Evolutionary conservation across 1,140 invertebrate genomes (phyloP).

Genomic region (Coelopa frigida): DNA sequence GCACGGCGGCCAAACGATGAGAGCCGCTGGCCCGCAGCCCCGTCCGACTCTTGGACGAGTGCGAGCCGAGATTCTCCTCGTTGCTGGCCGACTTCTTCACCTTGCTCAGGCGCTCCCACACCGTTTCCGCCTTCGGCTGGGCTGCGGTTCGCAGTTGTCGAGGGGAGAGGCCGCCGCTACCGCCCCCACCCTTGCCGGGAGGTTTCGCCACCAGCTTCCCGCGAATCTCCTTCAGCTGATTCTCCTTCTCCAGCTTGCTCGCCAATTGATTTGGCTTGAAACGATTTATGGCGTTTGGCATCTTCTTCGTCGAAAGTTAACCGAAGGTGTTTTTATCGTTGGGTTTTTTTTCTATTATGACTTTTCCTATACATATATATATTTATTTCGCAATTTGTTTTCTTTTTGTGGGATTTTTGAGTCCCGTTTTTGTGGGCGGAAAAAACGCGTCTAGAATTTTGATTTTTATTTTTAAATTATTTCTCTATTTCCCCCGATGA

Average conservation of each 20-base stretch:
- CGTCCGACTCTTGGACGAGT: slow-evolving; percentile 2
- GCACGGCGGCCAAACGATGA: too few species aligned
- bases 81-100: slow-evolving; percentile 6
- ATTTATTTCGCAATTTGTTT: too few species aligned
- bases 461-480: too few species aligned
- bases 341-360: too few species aligned
- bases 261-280: background rate
- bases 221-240: slow-evolving; percentile 7
- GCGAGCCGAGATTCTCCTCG: background rate
- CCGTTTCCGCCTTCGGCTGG: slow-evolving; percentile 8
- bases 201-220: slow-evolving; percentile 7
- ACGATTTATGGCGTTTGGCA: slow-evolving; percentile 3
- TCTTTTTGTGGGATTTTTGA: too few species aligned
- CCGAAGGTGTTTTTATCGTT: too few species aligned
- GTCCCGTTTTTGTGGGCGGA: too few species aligned
- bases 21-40: slow-evolving; percentile 1
- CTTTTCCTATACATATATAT: too few species aligned
- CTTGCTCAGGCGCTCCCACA: slow-evolving; percentile 13
- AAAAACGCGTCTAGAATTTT: too few species aligned
- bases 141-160: background rate
- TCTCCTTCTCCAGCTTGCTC: slow-evolving; percentile 13
- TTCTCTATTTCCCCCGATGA: too few species aligned
- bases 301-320: too few species aligned
- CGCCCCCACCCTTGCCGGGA: slow-evolving; percentile 1
- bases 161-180: background rate